Conservation (phyloP, 2,888 invertebrate genomes). For the Drosophila percnosoma region DNA sequence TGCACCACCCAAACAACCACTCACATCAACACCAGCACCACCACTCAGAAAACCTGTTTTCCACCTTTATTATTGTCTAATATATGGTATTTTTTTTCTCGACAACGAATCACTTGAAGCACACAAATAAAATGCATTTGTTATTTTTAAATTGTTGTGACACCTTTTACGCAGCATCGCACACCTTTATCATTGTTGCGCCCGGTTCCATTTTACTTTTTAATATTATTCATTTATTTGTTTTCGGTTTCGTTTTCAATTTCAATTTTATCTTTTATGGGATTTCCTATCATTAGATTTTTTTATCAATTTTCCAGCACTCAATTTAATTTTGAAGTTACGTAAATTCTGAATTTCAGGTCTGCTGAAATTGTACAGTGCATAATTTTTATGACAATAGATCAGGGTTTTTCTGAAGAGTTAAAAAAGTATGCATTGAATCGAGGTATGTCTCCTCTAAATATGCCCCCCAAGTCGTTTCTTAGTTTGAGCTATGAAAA, state of each 20-base stretch:
- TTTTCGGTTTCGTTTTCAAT: background rate
- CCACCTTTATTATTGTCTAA: constrained; percentile 8
- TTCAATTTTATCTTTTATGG: background rate
- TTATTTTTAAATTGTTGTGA: constrained; percentile 34
- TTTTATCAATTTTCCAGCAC: background rate
- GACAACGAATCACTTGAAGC: constrained; percentile 54
- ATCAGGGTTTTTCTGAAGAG: background rate
- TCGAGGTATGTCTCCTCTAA: background rate
- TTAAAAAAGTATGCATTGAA: background rate
- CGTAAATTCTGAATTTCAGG: background rate
- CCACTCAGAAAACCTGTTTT: background rate
- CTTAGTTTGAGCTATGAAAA: background rate
- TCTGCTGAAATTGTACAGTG: background rate
- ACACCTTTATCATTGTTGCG: background rate
- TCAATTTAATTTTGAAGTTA: background rate
- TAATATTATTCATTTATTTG: background rate
- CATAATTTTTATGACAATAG: background rate
- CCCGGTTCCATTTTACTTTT: background rate
- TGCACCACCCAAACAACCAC: constrained; percentile 7
- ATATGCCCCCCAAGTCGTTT: background rate
- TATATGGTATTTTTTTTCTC: constrained; percentile 12
- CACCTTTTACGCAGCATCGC: constrained; percentile 11
- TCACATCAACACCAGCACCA: constrained; percentile 11
- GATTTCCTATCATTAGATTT: background rate
- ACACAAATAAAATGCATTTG: constrained; percentile 60